phyloP scores from a whole-genome alignment of 2,113 vertebrate species.

The Terrapene triunguis region DNA sequence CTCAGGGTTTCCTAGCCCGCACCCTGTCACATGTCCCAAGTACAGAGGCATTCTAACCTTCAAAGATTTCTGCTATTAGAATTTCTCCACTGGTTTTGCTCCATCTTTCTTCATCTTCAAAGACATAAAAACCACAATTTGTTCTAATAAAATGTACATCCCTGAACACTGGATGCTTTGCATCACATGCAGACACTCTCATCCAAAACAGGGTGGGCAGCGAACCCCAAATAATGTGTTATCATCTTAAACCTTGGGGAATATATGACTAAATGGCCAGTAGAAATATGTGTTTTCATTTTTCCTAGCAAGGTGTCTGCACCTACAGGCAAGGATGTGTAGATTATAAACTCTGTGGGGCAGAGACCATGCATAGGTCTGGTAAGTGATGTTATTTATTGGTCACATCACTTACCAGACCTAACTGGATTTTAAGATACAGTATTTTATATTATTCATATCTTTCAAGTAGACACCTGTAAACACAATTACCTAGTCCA shows the following conservation, averaged over 20 bases:
- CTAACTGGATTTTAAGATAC: neutral
- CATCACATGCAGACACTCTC: rapidly evolving
- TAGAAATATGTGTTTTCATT: no score
- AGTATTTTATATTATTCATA: neutral
- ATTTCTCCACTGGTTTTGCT: neutral
- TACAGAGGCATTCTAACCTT: neutral
- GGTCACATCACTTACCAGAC: neutral
- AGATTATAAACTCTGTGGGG: rapidly evolving
- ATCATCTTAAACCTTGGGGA: no score
- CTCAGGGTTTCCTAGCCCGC: no score
- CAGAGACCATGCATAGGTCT: neutral
- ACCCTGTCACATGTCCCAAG: neutral
- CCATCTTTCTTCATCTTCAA: neutral
- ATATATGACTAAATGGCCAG: no score
- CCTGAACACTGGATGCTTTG: neutral
- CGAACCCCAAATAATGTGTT: no score
- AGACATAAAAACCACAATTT: neutral
- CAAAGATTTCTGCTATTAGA: neutral
- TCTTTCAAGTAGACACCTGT: neutral
- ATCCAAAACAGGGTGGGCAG: neutral
- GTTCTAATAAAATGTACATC: neutral
- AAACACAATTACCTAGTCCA: neutral
- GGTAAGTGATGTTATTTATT: neutral
- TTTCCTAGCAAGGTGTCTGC: neutral
- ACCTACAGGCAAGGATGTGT: neutral